A percentile compares a stretch with the other conserved stretches of the same genome.
Conservation (phyloP, 1,140 invertebrate genomes). For the Bombus cullumanus region DNA sequence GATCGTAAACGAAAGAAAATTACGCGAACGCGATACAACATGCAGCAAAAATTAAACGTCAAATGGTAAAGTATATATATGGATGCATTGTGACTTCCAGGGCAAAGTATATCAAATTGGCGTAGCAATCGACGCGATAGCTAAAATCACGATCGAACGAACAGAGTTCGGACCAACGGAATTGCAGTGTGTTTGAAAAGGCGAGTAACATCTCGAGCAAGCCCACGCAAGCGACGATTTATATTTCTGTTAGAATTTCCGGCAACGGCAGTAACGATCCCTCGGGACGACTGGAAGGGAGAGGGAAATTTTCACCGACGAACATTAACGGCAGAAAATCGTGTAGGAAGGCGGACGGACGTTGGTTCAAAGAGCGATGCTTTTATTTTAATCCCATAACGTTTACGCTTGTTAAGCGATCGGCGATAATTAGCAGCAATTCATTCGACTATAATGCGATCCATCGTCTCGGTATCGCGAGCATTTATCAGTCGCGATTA, state of each 20-base stretch:
- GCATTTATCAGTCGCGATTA: slow-evolving; percentile 47
- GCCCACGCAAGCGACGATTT: neutral
- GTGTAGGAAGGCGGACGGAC: neutral
- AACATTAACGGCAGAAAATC: neutral
- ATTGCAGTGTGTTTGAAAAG: too few relatives aligned
- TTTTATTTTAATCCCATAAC: slow-evolving; percentile 21
- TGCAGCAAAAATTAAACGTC: too few relatives aligned
- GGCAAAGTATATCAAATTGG: too few relatives aligned
- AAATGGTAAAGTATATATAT: too few relatives aligned
- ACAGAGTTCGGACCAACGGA: too few relatives aligned
- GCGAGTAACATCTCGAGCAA: too few relatives aligned
- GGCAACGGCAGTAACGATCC: too few relatives aligned
- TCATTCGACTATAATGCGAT: slow-evolving; percentile 43
- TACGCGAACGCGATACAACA: too few relatives aligned
- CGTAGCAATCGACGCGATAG: too few relatives aligned
- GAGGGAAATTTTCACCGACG: neutral
- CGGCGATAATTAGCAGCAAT: slow-evolving; percentile 55
- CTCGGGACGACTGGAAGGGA: neutral
- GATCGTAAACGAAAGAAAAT: too few relatives aligned
- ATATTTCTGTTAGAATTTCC: neutral
- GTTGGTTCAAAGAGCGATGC: neutral
- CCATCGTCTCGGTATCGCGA: slow-evolving; percentile 26
- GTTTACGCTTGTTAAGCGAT: slow-evolving; percentile 24
- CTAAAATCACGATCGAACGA: too few relatives aligned
- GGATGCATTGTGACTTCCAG: too few relatives aligned